Percentiles rank a stretch among this genome's conserved stretches.
Evolutionary conservation across 2,797 vertebrate genomes (phyloP).

Genomic region (Dendrocincla fuliginosa): DNA sequence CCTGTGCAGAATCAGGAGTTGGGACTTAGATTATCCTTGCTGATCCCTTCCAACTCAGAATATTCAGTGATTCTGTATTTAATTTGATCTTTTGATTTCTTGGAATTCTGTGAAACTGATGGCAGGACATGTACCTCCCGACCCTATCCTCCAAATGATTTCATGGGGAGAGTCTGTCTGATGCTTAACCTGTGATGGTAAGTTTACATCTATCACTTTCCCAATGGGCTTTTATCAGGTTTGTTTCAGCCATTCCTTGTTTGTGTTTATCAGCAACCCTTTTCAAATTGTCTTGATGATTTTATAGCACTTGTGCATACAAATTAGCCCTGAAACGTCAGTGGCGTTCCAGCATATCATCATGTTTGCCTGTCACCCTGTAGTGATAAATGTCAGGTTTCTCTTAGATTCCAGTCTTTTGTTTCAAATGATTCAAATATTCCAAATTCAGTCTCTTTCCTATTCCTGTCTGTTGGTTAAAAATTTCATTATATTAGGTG

Average conservation of each 20-base stretch:
- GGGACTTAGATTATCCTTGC: not conserved
- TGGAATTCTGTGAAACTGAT: not conserved
- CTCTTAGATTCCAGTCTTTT: not conserved
- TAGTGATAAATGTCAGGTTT: not conserved
- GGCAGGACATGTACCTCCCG: not conserved
- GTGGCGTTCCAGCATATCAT: not conserved
- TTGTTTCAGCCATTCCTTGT: not conserved
- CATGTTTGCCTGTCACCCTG: not conserved
- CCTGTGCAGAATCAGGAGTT: not conserved
- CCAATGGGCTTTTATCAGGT: not conserved
- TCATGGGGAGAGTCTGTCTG: not conserved
- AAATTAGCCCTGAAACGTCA: not conserved
- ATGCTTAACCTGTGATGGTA: not conserved
- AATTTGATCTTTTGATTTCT: not conserved
- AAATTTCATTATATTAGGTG: not conserved
- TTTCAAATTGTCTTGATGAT: not conserved
- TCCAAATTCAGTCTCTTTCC: not conserved
- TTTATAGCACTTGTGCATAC: not conserved
- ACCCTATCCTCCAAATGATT: not conserved
- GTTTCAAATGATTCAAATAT: not conserved
- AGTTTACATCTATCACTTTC: not conserved
- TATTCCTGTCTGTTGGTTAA: not conserved
- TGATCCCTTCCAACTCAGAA: not conserved
- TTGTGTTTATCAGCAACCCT: not conserved
- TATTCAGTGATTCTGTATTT: not conserved